Evolutionary conservation across 2,888 invertebrate genomes (phyloP), one percentile per base, ranked within the genome.

Genomic region (Actias luna): DNA sequence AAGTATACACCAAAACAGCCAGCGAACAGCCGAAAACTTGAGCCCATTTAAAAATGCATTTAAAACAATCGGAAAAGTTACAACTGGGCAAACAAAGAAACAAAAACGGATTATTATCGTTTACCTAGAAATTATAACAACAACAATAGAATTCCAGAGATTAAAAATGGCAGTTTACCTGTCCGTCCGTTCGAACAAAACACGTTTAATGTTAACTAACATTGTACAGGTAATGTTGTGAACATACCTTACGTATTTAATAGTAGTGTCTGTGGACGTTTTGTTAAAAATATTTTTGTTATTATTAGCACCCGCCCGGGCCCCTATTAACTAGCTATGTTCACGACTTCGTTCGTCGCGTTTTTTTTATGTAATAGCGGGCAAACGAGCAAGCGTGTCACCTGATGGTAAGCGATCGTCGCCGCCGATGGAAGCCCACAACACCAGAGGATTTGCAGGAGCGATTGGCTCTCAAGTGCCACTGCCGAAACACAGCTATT

Each of bases 81-180:
- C 46, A 50, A 50, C 25, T 50, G 22, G 10, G 12, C 46, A 25
- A 22, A 50, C 22, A 12, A 50, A n/a, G n/a, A n/a, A n/a, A n/a
- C n/a, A n/a, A 50, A 50, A 10, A 25, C 22, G 46, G 25, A 25
- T 50, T 50, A 25, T 50, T 50, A 25, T 25, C 22, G 12, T 50
- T 25, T 50, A 50, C 46, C 46, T 25, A 50, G 25, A 50, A 65
- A 60, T 60, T 63, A 35, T 52, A 57, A 52, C 25, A 35, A 61
- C 61, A 61, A 61, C 57, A 57, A 29, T 31, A 57, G 58, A 36
- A 18, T 61, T 64, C 58, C 61, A 64, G 64, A 50, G 58, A 58
- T 50, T n/a, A 27, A 35, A 39, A 58, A 29, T 39, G n/a, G 29
- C 10, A 50, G 36, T 16, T 35, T 59, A 58, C 50, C 58, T 60